A percentile compares a stretch with the other conserved stretches of the same genome.
Conservation (phyloP, 2,888 invertebrate genomes). For the Philonicus albiceps region DNA sequence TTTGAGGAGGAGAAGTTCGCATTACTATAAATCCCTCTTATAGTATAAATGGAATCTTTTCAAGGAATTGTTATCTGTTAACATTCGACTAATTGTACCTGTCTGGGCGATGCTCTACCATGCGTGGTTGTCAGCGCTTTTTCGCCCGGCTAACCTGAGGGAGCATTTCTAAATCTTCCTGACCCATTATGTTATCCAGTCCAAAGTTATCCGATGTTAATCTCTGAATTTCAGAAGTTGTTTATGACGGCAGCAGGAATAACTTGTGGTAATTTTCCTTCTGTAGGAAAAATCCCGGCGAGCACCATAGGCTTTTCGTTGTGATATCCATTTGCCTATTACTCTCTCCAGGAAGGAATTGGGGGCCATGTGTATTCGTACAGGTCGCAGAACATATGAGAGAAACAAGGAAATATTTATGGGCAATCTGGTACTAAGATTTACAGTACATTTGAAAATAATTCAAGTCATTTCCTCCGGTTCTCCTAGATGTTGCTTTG, state of each 20-base stretch:
- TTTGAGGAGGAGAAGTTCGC: not conserved
- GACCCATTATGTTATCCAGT: not conserved
- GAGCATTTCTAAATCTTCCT: not conserved
- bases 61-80: not conserved
- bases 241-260: constrained; percentile 1
- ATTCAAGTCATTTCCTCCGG: not conserved
- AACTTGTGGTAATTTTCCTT: not conserved
- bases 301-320: not conserved
- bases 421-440: not conserved
- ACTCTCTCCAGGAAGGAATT: not conserved
- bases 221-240: constrained; percentile 2
- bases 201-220: constrained; percentile 12
- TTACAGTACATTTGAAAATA: not conserved
- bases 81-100: not conserved
- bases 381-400: not conserved
- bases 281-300: not conserved
- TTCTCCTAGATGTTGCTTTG: not conserved
- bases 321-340: not conserved
- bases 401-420: not conserved
- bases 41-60: not conserved
- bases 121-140: not conserved
- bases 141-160: not conserved
- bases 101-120: not conserved
- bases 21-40: not conserved
- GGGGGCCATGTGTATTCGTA: not conserved